Conservation (phyloP, 1,140 invertebrate species). For the Drosophila carrolli region DNA sequence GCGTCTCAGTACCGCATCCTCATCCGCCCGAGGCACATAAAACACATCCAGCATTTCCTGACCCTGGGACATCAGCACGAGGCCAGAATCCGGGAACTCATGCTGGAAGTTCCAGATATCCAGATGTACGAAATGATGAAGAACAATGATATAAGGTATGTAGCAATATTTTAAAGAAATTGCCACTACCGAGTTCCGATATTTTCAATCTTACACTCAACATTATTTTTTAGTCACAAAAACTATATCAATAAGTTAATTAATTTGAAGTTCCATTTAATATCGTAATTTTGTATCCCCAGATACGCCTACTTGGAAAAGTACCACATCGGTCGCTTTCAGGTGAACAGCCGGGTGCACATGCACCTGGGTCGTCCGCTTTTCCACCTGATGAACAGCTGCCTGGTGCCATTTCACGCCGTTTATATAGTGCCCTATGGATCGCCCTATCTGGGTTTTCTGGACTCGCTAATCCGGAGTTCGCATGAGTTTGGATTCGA, state of each 20-base stretch:
- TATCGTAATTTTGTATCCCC: background rate
- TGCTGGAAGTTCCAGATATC: constrained; percentile 52
- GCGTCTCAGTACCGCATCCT: constrained; percentile 53
- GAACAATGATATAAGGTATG: constrained; percentile 56
- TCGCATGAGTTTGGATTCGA: constrained; percentile 72
- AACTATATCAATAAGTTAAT: no score
- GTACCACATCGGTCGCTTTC: constrained; percentile 66
- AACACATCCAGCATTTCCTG: constrained; percentile 64
- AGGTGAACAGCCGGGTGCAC: constrained; percentile 61
- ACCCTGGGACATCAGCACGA: constrained; percentile 46
- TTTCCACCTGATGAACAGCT: constrained; percentile 76
- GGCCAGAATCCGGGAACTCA: constrained; percentile 41
- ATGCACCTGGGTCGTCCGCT: constrained; percentile 53
- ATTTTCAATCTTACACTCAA: no score
- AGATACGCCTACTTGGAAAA: constrained; percentile 72
- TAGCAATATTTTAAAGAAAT: no score
- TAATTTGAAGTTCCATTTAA: no score
- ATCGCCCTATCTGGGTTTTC: constrained; percentile 75
- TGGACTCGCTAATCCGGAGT: constrained; percentile 64
- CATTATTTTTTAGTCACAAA: no score
- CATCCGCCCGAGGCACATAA: constrained; percentile 47
- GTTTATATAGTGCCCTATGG: constrained; percentile 81
- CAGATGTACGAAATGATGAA: constrained; percentile 24
- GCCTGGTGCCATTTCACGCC: constrained; percentile 77
- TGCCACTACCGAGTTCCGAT: no score